These are phyloP conservation scores for Drosophila parabipectinata DNA, from an alignment of 1,140 invertebrate genomes.

Conservation along the genomic window DNA sequence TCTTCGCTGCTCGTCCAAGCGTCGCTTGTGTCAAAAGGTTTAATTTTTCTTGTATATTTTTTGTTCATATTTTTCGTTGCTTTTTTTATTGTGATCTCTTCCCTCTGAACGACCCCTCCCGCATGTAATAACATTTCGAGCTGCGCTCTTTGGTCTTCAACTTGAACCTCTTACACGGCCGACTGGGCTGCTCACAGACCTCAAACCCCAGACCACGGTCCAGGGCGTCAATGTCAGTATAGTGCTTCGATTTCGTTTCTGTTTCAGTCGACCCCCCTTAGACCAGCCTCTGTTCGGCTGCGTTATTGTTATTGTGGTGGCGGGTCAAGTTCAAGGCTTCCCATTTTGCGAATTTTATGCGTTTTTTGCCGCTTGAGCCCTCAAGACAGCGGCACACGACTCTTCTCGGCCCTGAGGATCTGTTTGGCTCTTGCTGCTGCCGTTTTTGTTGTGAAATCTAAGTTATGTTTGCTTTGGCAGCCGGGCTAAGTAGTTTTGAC, in stretches of 20 bases:
- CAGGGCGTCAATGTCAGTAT: conserved; percentile 74
- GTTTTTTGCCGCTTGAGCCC: conserved; percentile 53
- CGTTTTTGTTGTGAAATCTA: conserved; percentile 1
- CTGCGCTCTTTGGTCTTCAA: conserved; percentile 71
- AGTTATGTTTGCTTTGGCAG: conserved; percentile 22
- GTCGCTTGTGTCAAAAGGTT: conserved; percentile 81
- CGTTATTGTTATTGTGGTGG: conserved; percentile 66
- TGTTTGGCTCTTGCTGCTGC: neutral
- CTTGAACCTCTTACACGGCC: conserved; percentile 73
- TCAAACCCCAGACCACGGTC: conserved; percentile 15
- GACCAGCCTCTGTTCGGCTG: conserved; percentile 34
- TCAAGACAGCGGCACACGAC: neutral
- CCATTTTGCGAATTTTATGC: conserved; percentile 72
- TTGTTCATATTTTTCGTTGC: conserved; percentile 13
- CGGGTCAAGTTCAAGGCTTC: conserved; percentile 81
- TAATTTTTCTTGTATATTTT: conserved; percentile 60
- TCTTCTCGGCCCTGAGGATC: neutral
- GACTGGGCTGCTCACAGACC: conserved; percentile 49
- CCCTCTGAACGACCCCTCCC: conserved; percentile 20
- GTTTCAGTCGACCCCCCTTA: conserved; percentile 33
- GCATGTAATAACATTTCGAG: conserved; percentile 69
- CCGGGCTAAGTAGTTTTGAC: conserved; percentile 1
- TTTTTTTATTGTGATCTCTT: conserved; percentile 12
- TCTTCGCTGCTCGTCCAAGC: conserved; percentile 59
- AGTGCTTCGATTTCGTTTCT: conserved; percentile 60